Conservation (phyloP, 1,140 invertebrate genomes). For the Tenebrio molitor region DNA sequence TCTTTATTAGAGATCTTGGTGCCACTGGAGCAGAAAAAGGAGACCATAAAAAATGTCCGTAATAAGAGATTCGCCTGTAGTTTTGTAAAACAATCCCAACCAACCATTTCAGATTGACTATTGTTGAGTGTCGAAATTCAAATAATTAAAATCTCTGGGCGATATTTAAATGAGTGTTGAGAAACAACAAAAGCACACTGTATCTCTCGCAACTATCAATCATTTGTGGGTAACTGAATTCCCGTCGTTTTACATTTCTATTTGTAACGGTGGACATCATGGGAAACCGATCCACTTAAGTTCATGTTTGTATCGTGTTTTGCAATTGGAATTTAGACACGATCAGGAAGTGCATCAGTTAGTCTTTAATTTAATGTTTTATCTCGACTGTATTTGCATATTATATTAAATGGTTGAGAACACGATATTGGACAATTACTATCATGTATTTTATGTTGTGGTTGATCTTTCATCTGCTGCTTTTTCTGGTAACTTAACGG, state of each 20-base stretch:
- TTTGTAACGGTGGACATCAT: slow-evolving; percentile 8
- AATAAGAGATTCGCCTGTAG: too few species aligned
- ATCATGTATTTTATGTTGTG: slow-evolving; percentile 34
- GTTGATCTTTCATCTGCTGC: neutral
- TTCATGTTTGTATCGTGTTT: slow-evolving; percentile 24
- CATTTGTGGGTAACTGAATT: slow-evolving; percentile 10
- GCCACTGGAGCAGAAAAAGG: too few species aligned
- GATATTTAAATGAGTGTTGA: too few species aligned
- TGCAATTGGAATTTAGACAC: slow-evolving; percentile 30
- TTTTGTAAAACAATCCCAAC: too few species aligned
- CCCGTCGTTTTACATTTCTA: slow-evolving; percentile 24
- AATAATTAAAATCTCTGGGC: too few species aligned
- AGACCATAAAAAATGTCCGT: too few species aligned
- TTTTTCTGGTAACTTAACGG: neutral
- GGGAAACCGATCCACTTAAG: slow-evolving; percentile 28
- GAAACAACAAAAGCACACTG: too few species aligned
- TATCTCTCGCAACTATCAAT: slow-evolving; percentile 3
- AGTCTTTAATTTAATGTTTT: slow-evolving; percentile 37
- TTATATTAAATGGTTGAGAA: slow-evolving; percentile 39
- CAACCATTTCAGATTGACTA: too few species aligned
- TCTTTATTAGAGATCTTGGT: too few species aligned
- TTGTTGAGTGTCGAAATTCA: too few species aligned
- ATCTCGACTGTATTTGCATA: slow-evolving; percentile 29
- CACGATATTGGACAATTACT: slow-evolving; percentile 36
- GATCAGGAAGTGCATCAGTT: slow-evolving; percentile 35